A percentile compares a stretch with the other conserved stretches of the same genome.
These are phyloP conservation scores for Charadrius vociferus DNA, from an alignment of 2,113 vertebrate genomes.

Conservation along the genomic window DNA sequence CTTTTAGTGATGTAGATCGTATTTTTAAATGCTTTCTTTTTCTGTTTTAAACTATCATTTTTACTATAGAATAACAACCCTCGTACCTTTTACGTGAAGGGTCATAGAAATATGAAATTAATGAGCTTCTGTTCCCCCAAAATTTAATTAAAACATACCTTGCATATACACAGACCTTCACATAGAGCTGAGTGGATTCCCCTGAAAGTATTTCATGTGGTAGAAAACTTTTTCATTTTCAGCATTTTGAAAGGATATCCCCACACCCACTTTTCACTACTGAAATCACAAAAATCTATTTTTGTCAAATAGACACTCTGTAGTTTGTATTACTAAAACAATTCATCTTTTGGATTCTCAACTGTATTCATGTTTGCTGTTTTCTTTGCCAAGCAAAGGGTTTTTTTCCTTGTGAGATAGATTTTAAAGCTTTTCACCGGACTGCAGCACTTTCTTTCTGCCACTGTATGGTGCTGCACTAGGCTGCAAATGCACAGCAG, in stretches of 20 bases:
- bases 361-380: not conserved
- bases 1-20: not conserved
- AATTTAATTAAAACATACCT: not conserved
- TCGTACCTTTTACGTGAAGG: not conserved
- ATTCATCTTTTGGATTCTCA: not conserved
- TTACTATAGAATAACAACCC: not conserved
- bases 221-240: not conserved
- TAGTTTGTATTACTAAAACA: not conserved
- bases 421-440: not conserved
- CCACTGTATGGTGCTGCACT: not conserved
- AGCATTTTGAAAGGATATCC: not conserved
- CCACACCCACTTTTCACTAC: not conserved
- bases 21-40: not conserved
- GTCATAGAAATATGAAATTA: not conserved
- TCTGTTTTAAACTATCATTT: not conserved
- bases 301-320: not conserved
- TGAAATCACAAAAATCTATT: not conserved
- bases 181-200: not conserved
- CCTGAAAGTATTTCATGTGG: not conserved
- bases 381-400: not conserved
- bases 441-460: not conserved
- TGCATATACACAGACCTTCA: fast-evolving
- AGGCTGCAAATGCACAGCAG: not conserved
- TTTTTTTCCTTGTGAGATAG: fast-evolving
- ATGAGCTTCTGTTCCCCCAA: fast-evolving